phyloP scores from a whole-genome alignment of 2,888 invertebrate species.

The Dorcus parallelipipedus region DNA sequence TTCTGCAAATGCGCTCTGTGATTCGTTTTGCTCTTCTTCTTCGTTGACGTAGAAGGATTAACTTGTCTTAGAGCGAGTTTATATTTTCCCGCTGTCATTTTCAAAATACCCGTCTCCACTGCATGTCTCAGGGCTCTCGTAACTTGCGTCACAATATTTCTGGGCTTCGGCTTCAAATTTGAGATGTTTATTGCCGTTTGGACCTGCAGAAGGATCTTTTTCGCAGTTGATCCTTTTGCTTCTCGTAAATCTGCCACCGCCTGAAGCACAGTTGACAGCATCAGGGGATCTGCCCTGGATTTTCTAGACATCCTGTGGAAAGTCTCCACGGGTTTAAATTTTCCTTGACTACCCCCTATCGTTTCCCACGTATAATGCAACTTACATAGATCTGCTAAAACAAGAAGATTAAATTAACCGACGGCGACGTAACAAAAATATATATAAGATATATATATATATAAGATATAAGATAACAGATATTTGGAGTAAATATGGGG shows the following conservation, averaged over 20 bases:
- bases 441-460: too few species aligned
- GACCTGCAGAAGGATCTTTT: slow-evolving; percentile 22
- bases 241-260: slow-evolving; percentile 23
- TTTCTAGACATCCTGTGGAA: slow-evolving; percentile 6
- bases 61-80: background rate
- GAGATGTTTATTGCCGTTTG: slow-evolving; percentile 17
- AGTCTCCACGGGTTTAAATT: slow-evolving; percentile 9
- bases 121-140: slow-evolving; percentile 22
- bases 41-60: background rate
- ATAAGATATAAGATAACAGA: too few species aligned
- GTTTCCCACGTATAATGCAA: background rate
- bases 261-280: slow-evolving; percentile 23
- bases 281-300: slow-evolving; percentile 9
- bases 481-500: too few species aligned
- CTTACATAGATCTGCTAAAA: background rate
- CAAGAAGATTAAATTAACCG: background rate
- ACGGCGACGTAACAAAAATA: too few species aligned
- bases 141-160: slow-evolving; percentile 23
- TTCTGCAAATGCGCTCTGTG: too few species aligned
- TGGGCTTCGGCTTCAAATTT: slow-evolving; percentile 15
- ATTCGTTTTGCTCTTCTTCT: background rate
- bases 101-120: slow-evolving; percentile 18
- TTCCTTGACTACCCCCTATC: slow-evolving; percentile 15
- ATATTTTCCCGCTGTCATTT: slow-evolving; percentile 21
- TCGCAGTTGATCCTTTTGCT: slow-evolving; percentile 17